Percentiles rank a stretch among this genome's conserved stretches.
Evolutionary conservation across 2,888 invertebrate genomes (phyloP).

Genomic region (Hemicrepidius hirtus): DNA sequence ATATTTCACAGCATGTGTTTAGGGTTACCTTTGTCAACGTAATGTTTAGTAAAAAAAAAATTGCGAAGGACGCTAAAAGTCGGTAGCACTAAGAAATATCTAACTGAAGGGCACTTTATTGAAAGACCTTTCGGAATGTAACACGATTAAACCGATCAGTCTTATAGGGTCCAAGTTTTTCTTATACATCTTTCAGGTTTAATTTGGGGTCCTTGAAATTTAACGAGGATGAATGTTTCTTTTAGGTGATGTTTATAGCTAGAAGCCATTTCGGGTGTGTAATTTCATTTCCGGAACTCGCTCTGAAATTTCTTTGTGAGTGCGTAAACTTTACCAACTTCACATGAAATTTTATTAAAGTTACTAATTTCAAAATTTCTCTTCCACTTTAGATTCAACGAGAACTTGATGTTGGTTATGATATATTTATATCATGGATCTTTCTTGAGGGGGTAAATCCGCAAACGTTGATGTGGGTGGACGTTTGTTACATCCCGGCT

Average conservation of each 20-base stretch:
- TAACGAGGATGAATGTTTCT: constrained; percentile 38
- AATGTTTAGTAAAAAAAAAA: neutral
- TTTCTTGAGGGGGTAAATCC: neutral
- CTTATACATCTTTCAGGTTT: constrained; percentile 37
- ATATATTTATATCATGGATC: neutral
- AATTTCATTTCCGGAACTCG: constrained; percentile 11
- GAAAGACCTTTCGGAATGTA: constrained; percentile 5
- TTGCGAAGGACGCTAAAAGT: no score
- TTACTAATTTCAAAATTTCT: no score
- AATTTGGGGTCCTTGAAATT: constrained; percentile 32
- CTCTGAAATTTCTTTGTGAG: neutral
- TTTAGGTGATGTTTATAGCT: constrained; percentile 31
- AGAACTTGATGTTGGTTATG: no score
- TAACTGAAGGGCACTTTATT: neutral
- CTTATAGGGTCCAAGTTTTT: constrained; percentile 26
- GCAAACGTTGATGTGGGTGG: neutral
- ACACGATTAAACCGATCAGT: constrained; percentile 33
- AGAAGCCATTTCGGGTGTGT: constrained; percentile 17
- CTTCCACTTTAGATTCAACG: no score
- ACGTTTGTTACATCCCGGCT: constrained; percentile 15
- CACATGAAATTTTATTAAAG: no score
- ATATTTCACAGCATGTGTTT: neutral
- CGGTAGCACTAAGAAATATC: no score
- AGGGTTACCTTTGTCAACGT: neutral
- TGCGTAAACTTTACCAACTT: no score